Percentiles rank a stretch among this genome's conserved stretches.
Conservation (phyloP, 2,888 invertebrate genomes). For the Altica lythri region DNA sequence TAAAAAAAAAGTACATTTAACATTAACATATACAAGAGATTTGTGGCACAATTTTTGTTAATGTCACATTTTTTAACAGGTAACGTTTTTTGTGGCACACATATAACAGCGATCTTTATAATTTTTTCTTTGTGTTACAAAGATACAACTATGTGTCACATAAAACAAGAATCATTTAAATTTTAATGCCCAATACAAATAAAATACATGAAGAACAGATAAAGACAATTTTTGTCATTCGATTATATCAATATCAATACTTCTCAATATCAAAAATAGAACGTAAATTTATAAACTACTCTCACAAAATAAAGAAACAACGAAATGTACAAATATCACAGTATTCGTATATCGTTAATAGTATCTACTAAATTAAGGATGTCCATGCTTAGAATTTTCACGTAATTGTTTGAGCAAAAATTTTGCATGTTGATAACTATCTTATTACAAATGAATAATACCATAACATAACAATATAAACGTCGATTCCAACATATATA, state of each 20-base stretch:
- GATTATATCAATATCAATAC: slow-evolving; percentile 29
- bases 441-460: no score
- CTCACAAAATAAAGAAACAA: slow-evolving; percentile 47
- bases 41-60: slow-evolving; percentile 40
- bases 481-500: no score
- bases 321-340: slow-evolving; percentile 55
- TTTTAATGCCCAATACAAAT: slow-evolving; percentile 40
- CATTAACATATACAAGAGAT: slow-evolving; percentile 44
- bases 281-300: slow-evolving; percentile 42
- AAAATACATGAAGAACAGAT: slow-evolving; percentile 40
- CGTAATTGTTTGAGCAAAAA: slow-evolving; percentile 10
- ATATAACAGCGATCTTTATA: slow-evolving; percentile 21
- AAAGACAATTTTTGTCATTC: slow-evolving; percentile 36
- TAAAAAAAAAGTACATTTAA: slow-evolving; percentile 45
- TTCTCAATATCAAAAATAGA: slow-evolving; percentile 49
- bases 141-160: slow-evolving; percentile 22
- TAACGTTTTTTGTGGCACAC: slow-evolving; percentile 45
- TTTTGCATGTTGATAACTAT: no score
- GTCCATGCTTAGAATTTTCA: neutral
- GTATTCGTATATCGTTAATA: slow-evolving; percentile 48
- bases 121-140: slow-evolving; percentile 16
- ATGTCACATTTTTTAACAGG: slow-evolving; percentile 41
- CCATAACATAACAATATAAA: no score
- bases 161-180: slow-evolving; percentile 26
- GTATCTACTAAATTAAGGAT: slow-evolving; percentile 23